Conservation (phyloP, 2,888 invertebrate genomes). For the Calliopum simillimum region DNA sequence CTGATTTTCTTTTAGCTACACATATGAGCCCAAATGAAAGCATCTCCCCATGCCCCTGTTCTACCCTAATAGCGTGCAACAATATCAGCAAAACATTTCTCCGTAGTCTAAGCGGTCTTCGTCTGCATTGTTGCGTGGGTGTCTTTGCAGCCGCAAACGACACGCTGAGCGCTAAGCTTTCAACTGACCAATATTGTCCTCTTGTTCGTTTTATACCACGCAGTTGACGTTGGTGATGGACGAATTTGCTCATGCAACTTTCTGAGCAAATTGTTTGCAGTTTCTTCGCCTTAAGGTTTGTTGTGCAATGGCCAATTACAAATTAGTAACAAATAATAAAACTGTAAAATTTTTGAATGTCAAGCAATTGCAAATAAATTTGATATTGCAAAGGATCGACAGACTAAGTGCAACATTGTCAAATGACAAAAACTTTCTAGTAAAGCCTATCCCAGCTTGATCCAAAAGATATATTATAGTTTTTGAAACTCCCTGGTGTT, state of each 20-base stretch:
- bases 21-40: too few relatives aligned
- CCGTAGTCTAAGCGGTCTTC: too few relatives aligned
- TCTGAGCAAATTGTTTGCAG: background rate
- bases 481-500: too few relatives aligned
- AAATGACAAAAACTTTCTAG: too few relatives aligned
- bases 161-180: background rate
- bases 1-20: slow-evolving; percentile 28
- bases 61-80: too few relatives aligned
- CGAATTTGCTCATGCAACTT: background rate
- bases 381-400: too few relatives aligned
- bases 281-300: slow-evolving; percentile 1
- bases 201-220: background rate
- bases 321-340: slow-evolving; percentile 40
- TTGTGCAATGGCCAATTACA: slow-evolving; percentile 31
- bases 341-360: slow-evolving; percentile 36
- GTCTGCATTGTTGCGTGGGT: background rate
- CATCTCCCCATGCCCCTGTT: too few relatives aligned
- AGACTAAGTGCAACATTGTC: too few relatives aligned
- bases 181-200: too few relatives aligned
- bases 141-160: background rate
- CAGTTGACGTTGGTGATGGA: background rate
- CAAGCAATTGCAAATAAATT: slow-evolving; percentile 28
- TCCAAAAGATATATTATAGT: too few relatives aligned
- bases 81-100: too few relatives aligned
- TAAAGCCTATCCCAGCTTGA: too few relatives aligned